Evolutionary conservation across 2,888 invertebrate genomes (phyloP).

Genomic region (Drosophila imparisetae): DNA sequence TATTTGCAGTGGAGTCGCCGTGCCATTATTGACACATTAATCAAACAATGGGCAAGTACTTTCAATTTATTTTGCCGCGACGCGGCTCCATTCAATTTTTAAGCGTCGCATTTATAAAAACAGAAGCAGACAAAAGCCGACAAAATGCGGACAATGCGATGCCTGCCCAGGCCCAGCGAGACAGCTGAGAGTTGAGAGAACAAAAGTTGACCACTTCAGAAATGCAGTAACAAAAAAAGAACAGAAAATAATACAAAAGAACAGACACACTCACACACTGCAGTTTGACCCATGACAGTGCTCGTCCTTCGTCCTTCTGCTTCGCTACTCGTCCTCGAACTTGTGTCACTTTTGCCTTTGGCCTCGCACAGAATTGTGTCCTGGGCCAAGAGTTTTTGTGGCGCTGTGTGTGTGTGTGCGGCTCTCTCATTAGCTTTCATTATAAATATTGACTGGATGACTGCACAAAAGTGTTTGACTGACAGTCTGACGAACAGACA

Average conservation of each 20-base stretch:
- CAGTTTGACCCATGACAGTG: conserved; percentile 32
- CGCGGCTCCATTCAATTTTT: conserved; percentile 57
- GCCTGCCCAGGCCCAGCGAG: not conserved
- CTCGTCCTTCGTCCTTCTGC: conserved; percentile 2
- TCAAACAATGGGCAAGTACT: conserved; percentile 78
- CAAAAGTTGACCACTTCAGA: conserved; percentile 53
- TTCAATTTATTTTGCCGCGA: conserved; percentile 75
- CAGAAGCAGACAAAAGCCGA: conserved; percentile 61
- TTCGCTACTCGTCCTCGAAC: conserved; percentile 4
- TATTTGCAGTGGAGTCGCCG: conserved; percentile 19
- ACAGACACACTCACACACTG: conserved; percentile 7
- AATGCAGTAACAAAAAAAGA: conserved; percentile 22
- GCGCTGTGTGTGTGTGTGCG: conserved; percentile 17
- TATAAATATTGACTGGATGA: conserved; percentile 77
- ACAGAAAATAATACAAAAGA: conserved; percentile 10
- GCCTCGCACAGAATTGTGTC: conserved; percentile 12
- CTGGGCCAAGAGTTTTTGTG: conserved; percentile 21
- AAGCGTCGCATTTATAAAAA: conserved; percentile 57
- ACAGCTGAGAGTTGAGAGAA: conserved; percentile 3
- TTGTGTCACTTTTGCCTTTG: conserved; percentile 5
- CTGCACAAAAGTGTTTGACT: conserved; percentile 64
- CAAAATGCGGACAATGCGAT: conserved; percentile 51
- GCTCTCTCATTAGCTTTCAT: conserved; percentile 75
- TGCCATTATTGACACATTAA: conserved; percentile 78
- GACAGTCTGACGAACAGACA: conserved; percentile 34